These are phyloP conservation scores for Alca torda DNA, from an alignment of 2,797 vertebrate species.

Conservation along the genomic window DNA sequence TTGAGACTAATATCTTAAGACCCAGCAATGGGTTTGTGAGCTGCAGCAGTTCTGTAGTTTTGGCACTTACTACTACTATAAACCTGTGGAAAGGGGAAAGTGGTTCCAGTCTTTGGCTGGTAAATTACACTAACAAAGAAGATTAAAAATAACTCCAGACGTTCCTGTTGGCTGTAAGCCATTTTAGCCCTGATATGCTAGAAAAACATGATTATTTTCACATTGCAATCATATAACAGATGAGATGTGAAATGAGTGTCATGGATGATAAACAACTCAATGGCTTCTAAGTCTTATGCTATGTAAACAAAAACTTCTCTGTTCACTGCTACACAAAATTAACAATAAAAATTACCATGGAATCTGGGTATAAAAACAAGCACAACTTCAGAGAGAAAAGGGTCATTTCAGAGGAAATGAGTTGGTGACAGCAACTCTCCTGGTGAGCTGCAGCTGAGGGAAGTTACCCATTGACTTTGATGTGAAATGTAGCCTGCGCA, in stretches of 20 bases:
- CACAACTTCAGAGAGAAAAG: neutral
- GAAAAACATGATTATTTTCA: conserved; percentile 51
- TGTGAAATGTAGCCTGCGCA: neutral
- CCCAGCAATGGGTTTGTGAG: neutral
- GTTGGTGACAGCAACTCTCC: neutral
- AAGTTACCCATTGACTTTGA: neutral
- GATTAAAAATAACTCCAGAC: neutral
- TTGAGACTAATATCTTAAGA: neutral
- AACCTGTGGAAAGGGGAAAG: neutral
- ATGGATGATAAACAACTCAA: conserved; percentile 40
- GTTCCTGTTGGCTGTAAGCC: neutral
- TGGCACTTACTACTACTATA: neutral
- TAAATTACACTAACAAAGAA: neutral
- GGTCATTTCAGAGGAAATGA: neutral
- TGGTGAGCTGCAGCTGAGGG: neutral
- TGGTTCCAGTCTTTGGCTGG: neutral
- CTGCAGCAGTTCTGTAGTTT: neutral
- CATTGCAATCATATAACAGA: conserved; percentile 47
- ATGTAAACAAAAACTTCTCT: conserved; percentile 51
- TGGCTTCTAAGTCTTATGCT: conserved; percentile 35
- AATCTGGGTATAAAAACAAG: conserved; percentile 1
- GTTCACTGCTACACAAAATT: conserved; percentile 40
- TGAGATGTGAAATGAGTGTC: conserved; percentile 62
- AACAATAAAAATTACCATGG: conserved; percentile 53
- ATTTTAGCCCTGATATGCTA: neutral